Base-by-base conservation (phyloP, 2,113 vertebrate species). In the Heterotis niloticus region DNA sequence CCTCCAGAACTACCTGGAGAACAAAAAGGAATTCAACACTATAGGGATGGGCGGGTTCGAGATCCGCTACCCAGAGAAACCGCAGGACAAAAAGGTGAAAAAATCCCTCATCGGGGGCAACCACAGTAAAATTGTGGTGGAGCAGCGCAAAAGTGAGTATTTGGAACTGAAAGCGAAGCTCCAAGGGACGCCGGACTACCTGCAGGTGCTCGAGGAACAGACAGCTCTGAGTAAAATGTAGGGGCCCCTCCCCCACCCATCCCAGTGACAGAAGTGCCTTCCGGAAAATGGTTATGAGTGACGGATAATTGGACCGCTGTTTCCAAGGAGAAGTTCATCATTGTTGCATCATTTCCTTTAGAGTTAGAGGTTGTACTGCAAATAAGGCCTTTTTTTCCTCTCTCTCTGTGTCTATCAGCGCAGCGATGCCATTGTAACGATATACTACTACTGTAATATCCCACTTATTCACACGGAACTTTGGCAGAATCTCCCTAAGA, bases 191-290 rank as follows among this genome's bases (percentile, higher is more conserved):
- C 98, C 98, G 79, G 98, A 99, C 93, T 99, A 99, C 91, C 93
- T 99, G 85, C 97, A 99, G 94, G 98, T 99, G 88, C 94, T 98
- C 75, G 98, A 98, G 89, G 98, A 98, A 91, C 97, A 98, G 92
- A 98, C 98, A 89, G 95, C 96, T 86, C 93, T 98, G 92, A 95
- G 94, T 92, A 95, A 95, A 94, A 94, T 96, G 89, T 96, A 95
- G 90, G 86, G n/a, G 88, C 86, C 84, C 89, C 84, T 85, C 88
- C 28, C 51, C 28, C 71, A 68, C 75, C 28, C 91, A 92, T 92
- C 93, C 92, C 92, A 92, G 93, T 89, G 91, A 94, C 92, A 94
- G 96, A 99, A 99, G 96, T 98, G 96, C 96, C 98, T 98, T 98
- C 94, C 94, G 96, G 95, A 88, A 96, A 94, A 91, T 89, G 88